phyloP scores from a whole-genome alignment of 2,797 vertebrate genomes.

The Pipistrellus pygmaeus region DNA sequence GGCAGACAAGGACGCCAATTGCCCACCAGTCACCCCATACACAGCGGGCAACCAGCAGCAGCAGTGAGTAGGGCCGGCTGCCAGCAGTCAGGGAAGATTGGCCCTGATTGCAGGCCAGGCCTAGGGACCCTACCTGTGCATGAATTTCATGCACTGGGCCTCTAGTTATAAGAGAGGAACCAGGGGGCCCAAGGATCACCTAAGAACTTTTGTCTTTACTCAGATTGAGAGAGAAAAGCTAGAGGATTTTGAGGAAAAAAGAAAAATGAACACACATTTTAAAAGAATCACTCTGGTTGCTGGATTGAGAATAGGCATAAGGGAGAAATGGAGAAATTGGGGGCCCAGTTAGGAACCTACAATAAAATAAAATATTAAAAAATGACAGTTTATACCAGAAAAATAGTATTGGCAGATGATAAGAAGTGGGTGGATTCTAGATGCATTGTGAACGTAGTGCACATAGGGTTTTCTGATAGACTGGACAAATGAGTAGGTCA shows the following conservation, averaged over 20 bases:
- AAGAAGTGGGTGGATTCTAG: background rate
- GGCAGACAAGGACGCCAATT: too few relatives aligned
- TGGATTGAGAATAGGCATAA: background rate
- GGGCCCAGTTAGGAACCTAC: background rate
- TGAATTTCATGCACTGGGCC: too few relatives aligned
- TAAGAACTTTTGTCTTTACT: background rate
- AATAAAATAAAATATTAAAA: background rate
- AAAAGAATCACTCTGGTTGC: background rate
- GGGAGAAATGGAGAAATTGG: background rate
- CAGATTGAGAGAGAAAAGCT: background rate
- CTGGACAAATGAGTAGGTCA: background rate
- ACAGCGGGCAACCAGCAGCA: too few relatives aligned
- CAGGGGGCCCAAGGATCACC: background rate
- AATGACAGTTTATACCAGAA: background rate
- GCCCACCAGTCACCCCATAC: rapidly evolving
- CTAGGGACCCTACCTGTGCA: too few relatives aligned
- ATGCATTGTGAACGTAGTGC: background rate
- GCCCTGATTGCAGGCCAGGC: too few relatives aligned
- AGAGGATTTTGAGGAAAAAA: background rate
- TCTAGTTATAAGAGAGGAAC: background rate
- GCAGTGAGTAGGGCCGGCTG: too few relatives aligned
- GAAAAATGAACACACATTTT: background rate
- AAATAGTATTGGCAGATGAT: background rate
- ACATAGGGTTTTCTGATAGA: background rate
- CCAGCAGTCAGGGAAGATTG: too few relatives aligned